Evolutionary conservation across 1,140 invertebrate genomes (phyloP).

Genomic region (Drosophila simulans): DNA sequence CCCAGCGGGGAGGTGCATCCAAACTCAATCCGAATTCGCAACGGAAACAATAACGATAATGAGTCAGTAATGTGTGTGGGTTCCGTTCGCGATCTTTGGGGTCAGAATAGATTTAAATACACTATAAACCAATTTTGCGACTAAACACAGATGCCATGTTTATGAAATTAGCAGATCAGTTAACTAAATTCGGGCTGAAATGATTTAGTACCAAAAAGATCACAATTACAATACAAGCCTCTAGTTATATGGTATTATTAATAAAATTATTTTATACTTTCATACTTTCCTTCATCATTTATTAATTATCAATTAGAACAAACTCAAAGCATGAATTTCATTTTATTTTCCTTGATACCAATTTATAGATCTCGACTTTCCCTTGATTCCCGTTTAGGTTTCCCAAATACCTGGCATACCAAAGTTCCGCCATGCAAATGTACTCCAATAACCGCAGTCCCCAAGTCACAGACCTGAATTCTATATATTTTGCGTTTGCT

Average conservation of each 20-base stretch:
- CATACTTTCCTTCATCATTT: no score
- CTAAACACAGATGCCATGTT: conserved; percentile 7
- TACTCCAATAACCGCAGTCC: conserved; percentile 41
- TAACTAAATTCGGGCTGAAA: neutral
- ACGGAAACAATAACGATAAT: conserved; percentile 38
- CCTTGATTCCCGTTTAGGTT: neutral
- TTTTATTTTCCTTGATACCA: no score
- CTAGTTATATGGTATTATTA: no score
- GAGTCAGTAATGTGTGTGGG: conserved; percentile 34
- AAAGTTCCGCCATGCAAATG: neutral
- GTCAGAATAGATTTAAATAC: conserved; percentile 14
- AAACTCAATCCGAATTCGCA: neutral
- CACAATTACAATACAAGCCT: no score
- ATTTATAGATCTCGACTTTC: conserved; percentile 18
- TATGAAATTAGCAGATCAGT: conserved; percentile 2
- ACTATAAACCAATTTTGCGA: conserved; percentile 14
- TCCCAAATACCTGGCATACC: conserved; percentile 32
- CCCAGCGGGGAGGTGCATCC: conserved; percentile 19
- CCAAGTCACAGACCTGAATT: conserved; percentile 9
- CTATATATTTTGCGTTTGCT: conserved; percentile 11
- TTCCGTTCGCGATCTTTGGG: conserved; percentile 18
- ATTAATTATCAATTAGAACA: no score
- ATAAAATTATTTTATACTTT: no score
- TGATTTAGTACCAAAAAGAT: neutral
- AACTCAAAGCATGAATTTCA: no score